Base-by-base conservation (phyloP, 2,888 invertebrate genomes). In the Heliconius cydno region DNA sequence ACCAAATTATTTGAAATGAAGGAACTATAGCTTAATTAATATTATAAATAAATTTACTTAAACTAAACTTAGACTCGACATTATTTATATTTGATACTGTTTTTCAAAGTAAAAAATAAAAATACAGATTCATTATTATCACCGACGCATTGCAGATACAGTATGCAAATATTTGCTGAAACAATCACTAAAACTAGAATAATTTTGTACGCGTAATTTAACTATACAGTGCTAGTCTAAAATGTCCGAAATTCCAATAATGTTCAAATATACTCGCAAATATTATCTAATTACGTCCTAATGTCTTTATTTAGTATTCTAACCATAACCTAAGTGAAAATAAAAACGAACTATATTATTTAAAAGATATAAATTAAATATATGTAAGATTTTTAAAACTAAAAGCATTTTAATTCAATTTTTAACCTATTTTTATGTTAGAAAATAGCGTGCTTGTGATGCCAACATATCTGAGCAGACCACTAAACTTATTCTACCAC, bases 141-240 rank as follows among this genome's bases (percentile, higher is more conserved):
- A 60, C 60, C 73, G 73, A 73, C 73, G 73, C 73, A 73, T 73
- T 73, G 73, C 73, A 60, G 73, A 73, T 73, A 60, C 57, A 34
- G 34, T 60, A 73, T 73, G 73, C 73, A 73, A 73, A 73, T 73
- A 73, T 57, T 73, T 60, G 60, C 60, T 73, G 73, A 73, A 73
- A 73, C 73, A 57, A 73, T 60, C 60, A 73, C 73, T 73, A 60
- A 73, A 73, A 60, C 60, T 73, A 60, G 13, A 25, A 60, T 70
- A 60, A 73, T 34, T 60, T 60, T 60, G 73, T 73, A 60, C 34
- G 34, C 73, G 38, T 73, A 60, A 73, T 73, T 73, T 73, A 73
- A 38, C 73, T 60, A 60, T 25, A 60, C n/a, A 60, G 34, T 25
- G n/a, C n/a, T 60, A 57, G 34, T 60, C 60, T 60, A 73, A 60